These are phyloP conservation scores for Sclerurus mexicanus DNA, from an alignment of 2,113 vertebrate genomes.

Conservation along the genomic window DNA sequence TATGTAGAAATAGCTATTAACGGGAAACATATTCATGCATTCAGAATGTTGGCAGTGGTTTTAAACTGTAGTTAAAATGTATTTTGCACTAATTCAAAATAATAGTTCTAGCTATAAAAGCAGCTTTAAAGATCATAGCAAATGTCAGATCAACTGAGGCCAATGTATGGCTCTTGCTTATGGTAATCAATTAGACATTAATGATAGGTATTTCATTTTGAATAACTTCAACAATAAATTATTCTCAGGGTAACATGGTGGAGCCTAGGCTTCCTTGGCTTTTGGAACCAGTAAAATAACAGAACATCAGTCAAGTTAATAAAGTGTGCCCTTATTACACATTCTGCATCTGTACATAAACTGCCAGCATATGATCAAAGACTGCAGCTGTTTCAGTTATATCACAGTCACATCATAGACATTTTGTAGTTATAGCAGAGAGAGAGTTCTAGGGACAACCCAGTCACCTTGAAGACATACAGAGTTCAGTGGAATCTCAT, in stretches of 20 bases:
- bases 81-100: neutral
- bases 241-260: neutral
- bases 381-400: constrained; percentile 23
- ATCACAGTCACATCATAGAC: neutral
- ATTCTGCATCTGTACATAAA: constrained; percentile 26
- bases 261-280: neutral
- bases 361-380: constrained; percentile 33
- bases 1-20: constrained; percentile 56
- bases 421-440: neutral
- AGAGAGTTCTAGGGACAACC: neutral
- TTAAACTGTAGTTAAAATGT: neutral
- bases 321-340: constrained; percentile 39
- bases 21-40: constrained; percentile 13
- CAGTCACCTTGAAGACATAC: neutral
- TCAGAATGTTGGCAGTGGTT: neutral
- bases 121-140: neutral
- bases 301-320: constrained; percentile 64
- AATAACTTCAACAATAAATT: constrained; percentile 28
- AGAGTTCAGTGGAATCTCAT: neutral
- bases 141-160: neutral
- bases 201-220: constrained; percentile 14
- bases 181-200: constrained; percentile 37
- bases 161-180: neutral
- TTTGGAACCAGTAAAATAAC: constrained; percentile 43
- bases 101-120: neutral